Conservation (phyloP, 2,888 invertebrate genomes). For the Xestobium rufovillosum region DNA sequence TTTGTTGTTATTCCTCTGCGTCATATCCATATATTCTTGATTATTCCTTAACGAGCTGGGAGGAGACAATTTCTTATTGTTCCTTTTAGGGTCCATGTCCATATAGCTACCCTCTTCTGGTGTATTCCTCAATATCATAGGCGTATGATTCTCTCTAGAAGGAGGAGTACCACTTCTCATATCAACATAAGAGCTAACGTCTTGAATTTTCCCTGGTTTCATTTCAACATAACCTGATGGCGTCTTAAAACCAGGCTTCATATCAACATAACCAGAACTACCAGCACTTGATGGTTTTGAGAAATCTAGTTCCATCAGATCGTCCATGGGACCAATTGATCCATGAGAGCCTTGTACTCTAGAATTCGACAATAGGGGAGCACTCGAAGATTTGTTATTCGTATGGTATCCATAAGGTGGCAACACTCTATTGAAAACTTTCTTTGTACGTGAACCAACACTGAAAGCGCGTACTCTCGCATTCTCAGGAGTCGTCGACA, state of each 20-base stretch:
- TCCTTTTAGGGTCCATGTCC: slow-evolving; percentile 36
- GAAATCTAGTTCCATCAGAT: slow-evolving; percentile 79
- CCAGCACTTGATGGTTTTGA: slow-evolving; percentile 41
- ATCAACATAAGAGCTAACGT: slow-evolving; percentile 24
- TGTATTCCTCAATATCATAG: too few relatives aligned
- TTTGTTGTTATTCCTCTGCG: too few relatives aligned
- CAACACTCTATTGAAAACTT: slow-evolving; percentile 36
- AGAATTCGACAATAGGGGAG: slow-evolving; percentile 55
- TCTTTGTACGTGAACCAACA: slow-evolving; percentile 62
- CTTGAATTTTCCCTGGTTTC: slow-evolving; percentile 36
- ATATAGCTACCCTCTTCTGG: slow-evolving; percentile 29
- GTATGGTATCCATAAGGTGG: slow-evolving; percentile 29
- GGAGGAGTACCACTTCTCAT: slow-evolving; percentile 32
- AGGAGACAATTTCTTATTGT: too few relatives aligned
- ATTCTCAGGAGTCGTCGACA: slow-evolving; percentile 46
- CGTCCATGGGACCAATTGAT: slow-evolving; percentile 58
- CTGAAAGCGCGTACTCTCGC: slow-evolving; percentile 67
- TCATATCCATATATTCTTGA: too few relatives aligned
- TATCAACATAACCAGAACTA: slow-evolving; percentile 53
- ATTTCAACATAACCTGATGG: slow-evolving; percentile 42
- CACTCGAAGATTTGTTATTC: slow-evolving; percentile 58
- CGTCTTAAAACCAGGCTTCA: slow-evolving; percentile 43
- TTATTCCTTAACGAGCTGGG: too few relatives aligned
- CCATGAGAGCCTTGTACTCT: slow-evolving; percentile 41
- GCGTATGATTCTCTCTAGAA: too few relatives aligned